Base-by-base conservation (phyloP, 2,888 invertebrate species). In the Ormyrus pomaceus region DNA sequence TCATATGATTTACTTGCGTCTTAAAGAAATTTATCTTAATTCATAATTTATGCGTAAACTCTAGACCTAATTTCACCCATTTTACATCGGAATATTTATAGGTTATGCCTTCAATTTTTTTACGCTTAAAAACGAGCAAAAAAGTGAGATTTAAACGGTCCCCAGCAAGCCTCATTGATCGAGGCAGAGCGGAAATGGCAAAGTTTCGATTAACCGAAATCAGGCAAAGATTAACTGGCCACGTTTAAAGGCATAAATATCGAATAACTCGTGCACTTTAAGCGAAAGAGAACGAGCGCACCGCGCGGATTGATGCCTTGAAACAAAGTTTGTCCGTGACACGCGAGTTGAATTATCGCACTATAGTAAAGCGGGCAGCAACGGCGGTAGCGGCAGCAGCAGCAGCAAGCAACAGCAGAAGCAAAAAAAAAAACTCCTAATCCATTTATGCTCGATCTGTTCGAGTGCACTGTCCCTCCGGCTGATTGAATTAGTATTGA, bases 401-500 rank as follows among this genome's bases (percentile, higher is more conserved):
- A 62, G 7, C 45, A 10, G 34, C n/a, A 8, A 61, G 51, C 13
- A 53, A n/a, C 13, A 19, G 4, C 34, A 34, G 34, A 34, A 34
- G 34, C 34, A 45, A 66, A 68, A 77, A 79, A 71, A 62, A 34
- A 34, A 13, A 46, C 72, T 73, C 58, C 50, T 73, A 82, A 76
- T 79, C 72, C 72, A 80, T 70, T 82, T 82, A 82, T 62, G 55
- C 76, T 72, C 65, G 79, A 83, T 81, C 82, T 78, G 78, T 78
- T 80, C 73, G 77, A 73, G 72, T 75, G 66, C 53, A 13, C 61
- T 79, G 56, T 66, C 53, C 13, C 65, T 2, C 53, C 72, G 34
- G 56, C 65, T 76, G 82, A 87, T 87, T 84, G 80, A 84, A 84
- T 87, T 85, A 87, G 84, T 82, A 84, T 85, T 81, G 84, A 84